phyloP scores from a whole-genome alignment of 1,140 invertebrate species.

The Drosophila sproati region DNA sequence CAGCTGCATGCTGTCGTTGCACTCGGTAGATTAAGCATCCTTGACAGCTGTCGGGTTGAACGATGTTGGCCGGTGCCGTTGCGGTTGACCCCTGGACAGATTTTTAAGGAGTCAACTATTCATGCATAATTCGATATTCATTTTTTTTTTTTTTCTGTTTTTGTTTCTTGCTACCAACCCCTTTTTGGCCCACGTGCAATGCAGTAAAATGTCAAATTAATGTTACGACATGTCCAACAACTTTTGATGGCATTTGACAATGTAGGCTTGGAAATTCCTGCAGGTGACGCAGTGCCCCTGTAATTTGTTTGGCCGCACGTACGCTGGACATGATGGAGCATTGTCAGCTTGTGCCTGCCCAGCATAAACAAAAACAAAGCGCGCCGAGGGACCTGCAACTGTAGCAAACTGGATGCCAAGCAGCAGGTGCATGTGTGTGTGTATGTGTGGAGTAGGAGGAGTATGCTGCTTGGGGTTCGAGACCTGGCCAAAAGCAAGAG shows the following conservation, averaged over 20 bases:
- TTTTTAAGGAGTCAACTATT: slow-evolving; percentile 61
- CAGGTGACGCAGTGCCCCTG: slow-evolving; percentile 78
- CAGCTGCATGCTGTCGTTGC: slow-evolving; percentile 51
- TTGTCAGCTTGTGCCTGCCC: slow-evolving; percentile 73
- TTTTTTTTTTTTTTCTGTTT: slow-evolving; percentile 1
- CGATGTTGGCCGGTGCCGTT: slow-evolving; percentile 54
- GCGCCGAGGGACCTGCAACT: slow-evolving; percentile 70
- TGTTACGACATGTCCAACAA: slow-evolving; percentile 80
- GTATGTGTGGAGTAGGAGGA: not conserved
- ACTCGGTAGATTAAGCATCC: slow-evolving; percentile 52
- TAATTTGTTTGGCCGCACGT: slow-evolving; percentile 81
- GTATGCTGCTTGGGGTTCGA: slow-evolving; percentile 23
- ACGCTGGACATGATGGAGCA: slow-evolving; percentile 66
- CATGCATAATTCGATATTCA: slow-evolving; percentile 38
- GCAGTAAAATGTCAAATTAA: slow-evolving; percentile 82
- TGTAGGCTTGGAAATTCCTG: slow-evolving; percentile 78
- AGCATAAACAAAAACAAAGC: slow-evolving; percentile 76
- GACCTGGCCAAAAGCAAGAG: slow-evolving; percentile 36
- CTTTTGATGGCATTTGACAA: slow-evolving; percentile 79
- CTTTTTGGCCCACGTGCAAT: slow-evolving; percentile 29
- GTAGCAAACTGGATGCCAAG: slow-evolving; percentile 23
- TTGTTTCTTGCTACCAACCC: not conserved
- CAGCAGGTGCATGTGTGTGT: not conserved
- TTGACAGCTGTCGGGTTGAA: slow-evolving; percentile 57
- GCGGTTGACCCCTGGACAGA: slow-evolving; percentile 62